These are phyloP conservation scores for Turnix velox DNA, from an alignment of 2,113 vertebrate genomes.

Conservation along the genomic window DNA sequence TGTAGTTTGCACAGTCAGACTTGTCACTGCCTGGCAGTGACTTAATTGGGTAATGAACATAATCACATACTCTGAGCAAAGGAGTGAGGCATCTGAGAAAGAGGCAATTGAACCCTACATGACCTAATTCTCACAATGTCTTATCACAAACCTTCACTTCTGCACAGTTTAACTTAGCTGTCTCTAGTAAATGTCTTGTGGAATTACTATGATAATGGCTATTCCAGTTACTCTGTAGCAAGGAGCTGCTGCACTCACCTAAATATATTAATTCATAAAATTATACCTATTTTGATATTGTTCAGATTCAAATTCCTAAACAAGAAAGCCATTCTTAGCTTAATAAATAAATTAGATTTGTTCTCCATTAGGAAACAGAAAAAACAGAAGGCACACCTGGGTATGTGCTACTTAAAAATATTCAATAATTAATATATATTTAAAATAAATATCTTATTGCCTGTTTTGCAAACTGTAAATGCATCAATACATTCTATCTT, in stretches of 20 bases:
- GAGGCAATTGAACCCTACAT: not conserved
- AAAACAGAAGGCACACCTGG: not conserved
- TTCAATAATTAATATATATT: not conserved
- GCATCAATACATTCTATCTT: not conserved
- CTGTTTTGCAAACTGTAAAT: not conserved
- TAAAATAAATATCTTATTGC: not conserved
- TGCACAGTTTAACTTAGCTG: not conserved
- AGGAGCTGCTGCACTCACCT: not conserved
- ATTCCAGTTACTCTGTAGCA: not conserved
- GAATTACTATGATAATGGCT: not conserved
- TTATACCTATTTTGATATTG: not conserved
- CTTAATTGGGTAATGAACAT: constrained; percentile 23
- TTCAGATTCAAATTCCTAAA: not conserved
- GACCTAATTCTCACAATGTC: constrained; percentile 16
- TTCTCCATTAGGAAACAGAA: not conserved
- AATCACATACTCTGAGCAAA: not conserved
- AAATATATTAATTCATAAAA: not conserved
- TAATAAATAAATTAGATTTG: not conserved
- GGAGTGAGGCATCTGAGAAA: not conserved
- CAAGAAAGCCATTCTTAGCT: not conserved
- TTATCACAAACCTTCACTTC: not conserved
- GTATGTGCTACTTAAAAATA: not conserved
- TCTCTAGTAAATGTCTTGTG: not conserved
- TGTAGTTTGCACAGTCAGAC: not conserved
- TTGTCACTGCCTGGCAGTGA: not conserved